Evolutionary conservation across 2,113 vertebrate species (phyloP).

Genomic region (Alethe castanea): DNA sequence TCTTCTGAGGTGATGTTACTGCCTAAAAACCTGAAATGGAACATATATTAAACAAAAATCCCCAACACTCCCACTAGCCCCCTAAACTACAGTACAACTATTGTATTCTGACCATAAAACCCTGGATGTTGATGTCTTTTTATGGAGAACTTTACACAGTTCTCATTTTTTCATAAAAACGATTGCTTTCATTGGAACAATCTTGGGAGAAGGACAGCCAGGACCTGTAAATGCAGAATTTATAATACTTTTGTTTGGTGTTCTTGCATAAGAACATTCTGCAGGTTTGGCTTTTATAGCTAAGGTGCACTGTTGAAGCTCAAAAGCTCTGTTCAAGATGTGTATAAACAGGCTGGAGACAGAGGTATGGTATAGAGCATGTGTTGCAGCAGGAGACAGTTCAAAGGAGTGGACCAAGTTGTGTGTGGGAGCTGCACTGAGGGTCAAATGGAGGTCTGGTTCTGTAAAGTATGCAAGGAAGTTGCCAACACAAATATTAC

Average conservation of each 20-base stretch:
- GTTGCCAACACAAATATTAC: conserved; percentile 61
- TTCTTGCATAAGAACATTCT: not conserved
- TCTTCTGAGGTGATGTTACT: not conserved
- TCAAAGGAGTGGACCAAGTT: not conserved
- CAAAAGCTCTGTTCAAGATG: not conserved
- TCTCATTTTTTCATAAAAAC: not conserved
- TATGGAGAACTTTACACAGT: not conserved
- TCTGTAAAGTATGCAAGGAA: conserved; percentile 33
- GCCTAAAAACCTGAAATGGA: not conserved
- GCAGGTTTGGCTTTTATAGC: not conserved
- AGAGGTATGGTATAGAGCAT: not conserved
- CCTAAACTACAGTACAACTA: not conserved
- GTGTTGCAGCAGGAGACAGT: not conserved
- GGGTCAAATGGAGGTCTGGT: conserved; percentile 40
- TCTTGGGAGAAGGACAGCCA: not conserved
- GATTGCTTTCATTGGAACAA: not conserved
- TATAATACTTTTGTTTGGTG: not conserved
- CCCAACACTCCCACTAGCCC: accelerated
- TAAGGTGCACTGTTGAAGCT: not conserved
- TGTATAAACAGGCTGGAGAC: not conserved
- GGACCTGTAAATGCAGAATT: not conserved
- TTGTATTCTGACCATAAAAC: not conserved
- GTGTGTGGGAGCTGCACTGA: conserved; percentile 30
- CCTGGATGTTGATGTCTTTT: not conserved
- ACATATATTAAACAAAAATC: not conserved